Conservation (phyloP, 37 sponge, comb jelly and placozoan species). For the Beroe forskalii region DNA sequence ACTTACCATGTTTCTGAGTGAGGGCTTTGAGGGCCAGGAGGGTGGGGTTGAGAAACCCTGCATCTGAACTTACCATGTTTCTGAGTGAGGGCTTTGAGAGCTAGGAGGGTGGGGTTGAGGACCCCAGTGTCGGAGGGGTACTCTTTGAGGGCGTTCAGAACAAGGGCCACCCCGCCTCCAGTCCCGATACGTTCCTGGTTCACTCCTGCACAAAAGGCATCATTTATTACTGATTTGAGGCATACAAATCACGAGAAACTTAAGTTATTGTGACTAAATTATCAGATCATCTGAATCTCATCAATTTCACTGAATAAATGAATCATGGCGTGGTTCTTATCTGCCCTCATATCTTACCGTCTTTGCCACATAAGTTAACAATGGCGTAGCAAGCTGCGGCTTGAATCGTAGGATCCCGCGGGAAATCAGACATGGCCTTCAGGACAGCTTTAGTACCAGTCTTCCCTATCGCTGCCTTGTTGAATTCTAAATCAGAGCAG, state of each 20-base stretch:
- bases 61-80: constrained; percentile 63
- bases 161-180: constrained; percentile 21
- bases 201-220: background rate
- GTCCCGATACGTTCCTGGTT: constrained; percentile 39
- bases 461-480: constrained; percentile 58
- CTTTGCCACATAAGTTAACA: constrained; percentile 58
- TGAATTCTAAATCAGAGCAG: constrained; percentile 57
- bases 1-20: no score
- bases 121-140: constrained; percentile 59
- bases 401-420: constrained; percentile 57
- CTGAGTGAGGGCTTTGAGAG: constrained; percentile 65
- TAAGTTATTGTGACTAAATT: no score
- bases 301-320: no score
- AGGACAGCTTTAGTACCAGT: constrained; percentile 40
- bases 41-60: no score
- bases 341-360: no score
- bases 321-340: no score
- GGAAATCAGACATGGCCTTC: constrained; percentile 59
- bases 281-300: no score
- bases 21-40: no score
- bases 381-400: constrained; percentile 58
- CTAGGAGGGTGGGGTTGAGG: constrained; percentile 50
- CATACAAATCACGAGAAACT: no score
- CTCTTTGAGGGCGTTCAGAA: constrained; percentile 43
- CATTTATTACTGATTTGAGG: no score